phyloP scores from a whole-genome alignment of 2,113 vertebrate species.

The Apodemus sylvaticus region DNA sequence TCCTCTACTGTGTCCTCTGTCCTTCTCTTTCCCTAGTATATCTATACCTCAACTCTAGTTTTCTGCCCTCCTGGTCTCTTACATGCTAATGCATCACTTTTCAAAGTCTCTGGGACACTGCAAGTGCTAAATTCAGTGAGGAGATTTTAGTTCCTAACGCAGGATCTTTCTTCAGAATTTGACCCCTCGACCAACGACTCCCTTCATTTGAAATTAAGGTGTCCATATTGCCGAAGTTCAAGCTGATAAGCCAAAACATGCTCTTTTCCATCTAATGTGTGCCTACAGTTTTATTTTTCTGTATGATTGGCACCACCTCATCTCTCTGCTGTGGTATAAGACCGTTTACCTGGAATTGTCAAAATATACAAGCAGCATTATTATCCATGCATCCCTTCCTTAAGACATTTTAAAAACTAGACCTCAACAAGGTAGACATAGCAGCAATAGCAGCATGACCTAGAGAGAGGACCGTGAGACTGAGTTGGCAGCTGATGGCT shows the following conservation, averaged over 20 bases:
- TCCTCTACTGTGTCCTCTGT: not conserved
- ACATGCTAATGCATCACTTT: not conserved
- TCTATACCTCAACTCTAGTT: not conserved
- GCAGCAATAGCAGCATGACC: not conserved
- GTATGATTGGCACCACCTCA: not conserved
- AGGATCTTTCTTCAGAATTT: not conserved
- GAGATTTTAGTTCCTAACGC: not conserved
- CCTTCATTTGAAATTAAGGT: not conserved
- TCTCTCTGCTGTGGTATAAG: not conserved
- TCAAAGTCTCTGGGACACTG: not conserved
- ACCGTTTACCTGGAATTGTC: not conserved
- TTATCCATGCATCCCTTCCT: not conserved
- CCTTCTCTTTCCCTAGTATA: not conserved
- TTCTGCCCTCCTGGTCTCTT: not conserved
- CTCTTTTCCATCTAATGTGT: rapidly evolving
- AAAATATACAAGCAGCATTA: not conserved
- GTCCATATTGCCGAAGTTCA: not conserved
- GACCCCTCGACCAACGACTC: not conserved
- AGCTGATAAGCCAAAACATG: rapidly evolving
- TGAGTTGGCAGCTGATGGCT: not conserved
- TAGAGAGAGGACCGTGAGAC: not conserved
- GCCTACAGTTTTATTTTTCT: not conserved
- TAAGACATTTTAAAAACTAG: not conserved
- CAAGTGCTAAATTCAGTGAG: not conserved
- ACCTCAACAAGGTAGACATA: not conserved